Conservation (phyloP, 2,888 invertebrate genomes). For the Lottia gigantea region DNA sequence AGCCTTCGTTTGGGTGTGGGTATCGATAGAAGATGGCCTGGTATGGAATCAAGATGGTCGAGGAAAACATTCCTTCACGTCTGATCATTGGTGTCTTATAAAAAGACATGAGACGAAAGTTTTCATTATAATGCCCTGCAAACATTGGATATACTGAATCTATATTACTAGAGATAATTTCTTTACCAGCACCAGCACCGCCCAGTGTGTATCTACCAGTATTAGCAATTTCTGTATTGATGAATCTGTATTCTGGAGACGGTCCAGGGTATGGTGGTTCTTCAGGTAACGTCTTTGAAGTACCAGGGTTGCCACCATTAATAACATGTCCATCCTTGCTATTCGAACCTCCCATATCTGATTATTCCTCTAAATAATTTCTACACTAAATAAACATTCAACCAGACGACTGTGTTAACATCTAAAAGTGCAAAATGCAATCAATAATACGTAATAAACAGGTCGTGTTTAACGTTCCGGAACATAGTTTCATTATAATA, state of each 20-base stretch:
- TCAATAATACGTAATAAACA: no score
- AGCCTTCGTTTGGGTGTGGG: slow-evolving; percentile 38
- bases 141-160: slow-evolving; percentile 35
- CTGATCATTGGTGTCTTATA: slow-evolving; percentile 36
- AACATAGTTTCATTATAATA: no score
- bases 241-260: slow-evolving; percentile 40
- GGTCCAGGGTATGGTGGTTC: slow-evolving; percentile 47
- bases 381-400: no score
- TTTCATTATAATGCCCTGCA: slow-evolving; percentile 33
- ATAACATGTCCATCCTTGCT: no score
- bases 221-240: slow-evolving; percentile 38
- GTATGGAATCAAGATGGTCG: slow-evolving; percentile 28
- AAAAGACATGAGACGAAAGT: slow-evolving; percentile 39
- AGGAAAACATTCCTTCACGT: slow-evolving; percentile 23
- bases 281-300: slow-evolving; percentile 19
- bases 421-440: no score
- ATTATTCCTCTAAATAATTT: no score
- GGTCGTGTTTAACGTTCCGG: no score
- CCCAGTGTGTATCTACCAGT: slow-evolving; percentile 12
- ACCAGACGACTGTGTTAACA: no score
- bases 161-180: slow-evolving; percentile 31
- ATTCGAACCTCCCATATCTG: no score
- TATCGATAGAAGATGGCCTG: slow-evolving; percentile 51
- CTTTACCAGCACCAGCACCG: not conserved
- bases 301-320: no score